Percentiles rank a stretch among this genome's conserved stretches.
phyloP scores from a whole-genome alignment of 2,113 vertebrate genomes.

The Leuciscus idus region DNA sequence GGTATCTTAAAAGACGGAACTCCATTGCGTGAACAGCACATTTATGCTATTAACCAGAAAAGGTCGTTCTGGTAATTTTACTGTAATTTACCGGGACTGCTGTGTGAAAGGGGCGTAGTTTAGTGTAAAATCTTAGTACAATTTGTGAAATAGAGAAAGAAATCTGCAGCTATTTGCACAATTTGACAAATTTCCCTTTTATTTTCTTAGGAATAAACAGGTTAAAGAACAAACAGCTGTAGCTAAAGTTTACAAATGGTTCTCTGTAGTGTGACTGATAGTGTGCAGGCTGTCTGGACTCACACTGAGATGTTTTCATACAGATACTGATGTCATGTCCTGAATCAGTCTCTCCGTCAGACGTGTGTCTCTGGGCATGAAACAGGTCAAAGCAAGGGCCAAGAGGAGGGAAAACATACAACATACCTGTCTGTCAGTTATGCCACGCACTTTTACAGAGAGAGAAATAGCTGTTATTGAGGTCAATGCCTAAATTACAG shows the following conservation, averaged over 20 bases:
- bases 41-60: too few species aligned
- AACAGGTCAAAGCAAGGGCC: slow-evolving; percentile 33
- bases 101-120: too few species aligned
- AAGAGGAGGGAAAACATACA: slow-evolving; percentile 26
- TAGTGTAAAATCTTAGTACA: too few species aligned
- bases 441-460: background rate
- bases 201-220: background rate
- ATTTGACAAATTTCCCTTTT: background rate
- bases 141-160: too few species aligned
- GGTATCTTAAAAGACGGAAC: too few species aligned
- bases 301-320: slow-evolving; percentile 14
- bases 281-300: background rate
- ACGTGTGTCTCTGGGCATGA: background rate
- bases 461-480: slow-evolving; percentile 12
- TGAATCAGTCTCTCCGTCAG: background rate
- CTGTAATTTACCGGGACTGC: too few species aligned
- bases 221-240: background rate
- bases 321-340: slow-evolving; percentile 14
- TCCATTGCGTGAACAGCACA: too few species aligned
- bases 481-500: background rate
- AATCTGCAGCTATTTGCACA: background rate
- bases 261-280: background rate
- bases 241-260: background rate
- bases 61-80: too few species aligned
- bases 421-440: slow-evolving; percentile 35